Evolutionary conservation across 2,113 vertebrate genomes (phyloP), one percentile per base, ranked within the genome.

Genomic region (Colaptes auratus): DNA sequence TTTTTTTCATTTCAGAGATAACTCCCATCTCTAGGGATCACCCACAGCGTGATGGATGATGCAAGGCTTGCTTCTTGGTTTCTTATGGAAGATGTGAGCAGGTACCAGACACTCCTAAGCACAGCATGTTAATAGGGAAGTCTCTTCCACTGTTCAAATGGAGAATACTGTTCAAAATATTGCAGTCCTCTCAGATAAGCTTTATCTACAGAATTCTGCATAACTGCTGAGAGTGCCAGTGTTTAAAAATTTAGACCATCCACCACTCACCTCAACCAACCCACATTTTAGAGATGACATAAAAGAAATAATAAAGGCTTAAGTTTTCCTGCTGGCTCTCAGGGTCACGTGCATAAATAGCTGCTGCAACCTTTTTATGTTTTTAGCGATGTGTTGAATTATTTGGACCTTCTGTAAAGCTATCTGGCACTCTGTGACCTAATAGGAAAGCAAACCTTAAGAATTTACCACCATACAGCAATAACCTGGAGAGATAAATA

Each of bases 371-470:
- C 1, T 50, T 25, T 19, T 73, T 56, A 39, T 25, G n/a, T 13
- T 50, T 52, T 19, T 1, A 5, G 35, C 25, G n/a, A 76, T 36
- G 52, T 77, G 58, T 20, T 77, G 89, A 93, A 84, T 87, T 87
- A 73, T 79, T 92, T 4, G 25, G 64, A 88, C 76, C 82, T 33
- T 21, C 12, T 7, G 1, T 89, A 93, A 93, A 87, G 64, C 28
- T 95, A 81, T 69, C 67, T 95, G 80, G 35, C 23, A 86, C 31
- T 80, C 7, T 75, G 31, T 74, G 84, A 91, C 85, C 78, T 80
- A 77, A 82, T 7, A 91, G 84, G 95, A 95, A 91, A 91, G 33
- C 67, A 88, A 91, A 89, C 48, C 53, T 70, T 75, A 83, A 90
- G 76, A 80, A 93, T 86, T 95, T 93, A 78, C 48, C 74, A 60